Evolutionary conservation across 2,797 vertebrate species (phyloP).

Genomic region (Hypotaenidia philippensis): DNA sequence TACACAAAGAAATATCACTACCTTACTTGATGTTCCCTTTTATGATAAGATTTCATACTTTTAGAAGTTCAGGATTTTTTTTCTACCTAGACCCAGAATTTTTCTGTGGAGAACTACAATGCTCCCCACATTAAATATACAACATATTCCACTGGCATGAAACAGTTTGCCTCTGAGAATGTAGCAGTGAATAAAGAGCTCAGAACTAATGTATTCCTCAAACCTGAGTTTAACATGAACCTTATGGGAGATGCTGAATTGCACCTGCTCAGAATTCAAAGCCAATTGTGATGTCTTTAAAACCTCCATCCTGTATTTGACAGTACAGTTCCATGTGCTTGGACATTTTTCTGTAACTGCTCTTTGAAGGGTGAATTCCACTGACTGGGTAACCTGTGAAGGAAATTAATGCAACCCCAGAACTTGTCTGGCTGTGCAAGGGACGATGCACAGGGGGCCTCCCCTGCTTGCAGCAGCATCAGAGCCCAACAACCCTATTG

Average conservation of each 20-base stretch:
- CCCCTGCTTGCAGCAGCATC: conserved; percentile 6
- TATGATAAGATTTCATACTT: neutral
- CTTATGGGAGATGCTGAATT: neutral
- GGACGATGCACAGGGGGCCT: neutral
- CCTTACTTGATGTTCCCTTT: neutral
- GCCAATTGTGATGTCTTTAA: neutral
- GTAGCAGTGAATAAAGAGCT: neutral
- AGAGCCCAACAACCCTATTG: neutral
- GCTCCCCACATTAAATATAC: neutral
- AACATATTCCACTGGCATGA: neutral
- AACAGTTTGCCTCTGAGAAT: neutral
- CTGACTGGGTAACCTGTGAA: neutral
- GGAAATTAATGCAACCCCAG: neutral
- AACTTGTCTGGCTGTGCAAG: neutral
- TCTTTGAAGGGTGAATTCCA: neutral
- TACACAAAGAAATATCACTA: neutral
- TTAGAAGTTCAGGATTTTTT: neutral
- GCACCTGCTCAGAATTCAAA: neutral
- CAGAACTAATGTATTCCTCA: neutral
- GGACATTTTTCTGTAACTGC: neutral
- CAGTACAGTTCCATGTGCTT: neutral
- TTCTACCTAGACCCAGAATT: neutral
- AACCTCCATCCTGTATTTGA: neutral
- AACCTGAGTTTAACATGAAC: neutral
- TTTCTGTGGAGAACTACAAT: neutral